A percentile compares a stretch with the other conserved stretches of the same genome.
phyloP scores from a whole-genome alignment of 2,797 vertebrate species.

The Parauchenoglanis ngamensis region DNA sequence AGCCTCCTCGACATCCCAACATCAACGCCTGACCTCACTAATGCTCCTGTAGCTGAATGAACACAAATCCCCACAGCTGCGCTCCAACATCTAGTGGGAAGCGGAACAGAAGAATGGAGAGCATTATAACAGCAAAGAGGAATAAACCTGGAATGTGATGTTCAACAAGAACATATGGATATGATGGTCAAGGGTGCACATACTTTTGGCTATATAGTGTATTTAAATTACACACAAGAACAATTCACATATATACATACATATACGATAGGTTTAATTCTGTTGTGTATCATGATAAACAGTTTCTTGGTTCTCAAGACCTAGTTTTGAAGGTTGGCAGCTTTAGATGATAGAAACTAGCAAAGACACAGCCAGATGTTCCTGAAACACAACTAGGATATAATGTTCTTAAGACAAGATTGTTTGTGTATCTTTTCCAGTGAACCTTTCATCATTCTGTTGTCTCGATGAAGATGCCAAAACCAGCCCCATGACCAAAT shows the following conservation, averaged over 20 bases:
- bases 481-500: not conserved
- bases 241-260: not conserved
- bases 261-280: not conserved
- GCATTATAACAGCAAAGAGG: not conserved
- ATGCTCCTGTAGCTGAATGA: not conserved
- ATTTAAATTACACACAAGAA: not conserved
- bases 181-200: not conserved
- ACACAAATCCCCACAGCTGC: not conserved
- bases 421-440: not conserved
- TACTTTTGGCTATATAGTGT: not conserved
- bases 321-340: not conserved
- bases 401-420: not conserved
- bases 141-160: not conserved
- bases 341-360: not conserved
- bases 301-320: not conserved
- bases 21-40: no score
- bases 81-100: not conserved
- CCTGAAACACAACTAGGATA: not conserved
- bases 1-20: not conserved
- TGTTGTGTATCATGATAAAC: not conserved
- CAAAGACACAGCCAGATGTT: not conserved
- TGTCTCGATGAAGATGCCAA: not conserved
- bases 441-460: not conserved
- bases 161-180: not conserved
- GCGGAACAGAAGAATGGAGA: not conserved